phyloP scores from a whole-genome alignment of 2,797 vertebrate species.

The Iguana delicatissima region DNA sequence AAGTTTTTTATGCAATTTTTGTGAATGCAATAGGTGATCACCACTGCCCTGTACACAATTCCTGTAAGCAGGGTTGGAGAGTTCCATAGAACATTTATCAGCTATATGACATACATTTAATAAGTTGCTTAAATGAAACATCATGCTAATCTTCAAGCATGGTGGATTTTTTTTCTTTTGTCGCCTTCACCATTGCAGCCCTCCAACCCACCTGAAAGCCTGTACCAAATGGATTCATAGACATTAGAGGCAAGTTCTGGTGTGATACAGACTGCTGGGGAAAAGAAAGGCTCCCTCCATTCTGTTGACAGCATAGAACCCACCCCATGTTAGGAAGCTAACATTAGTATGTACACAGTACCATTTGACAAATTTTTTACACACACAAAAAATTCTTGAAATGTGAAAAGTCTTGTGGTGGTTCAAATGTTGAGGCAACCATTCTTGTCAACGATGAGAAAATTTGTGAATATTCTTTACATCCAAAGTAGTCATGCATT shows the following conservation, averaged over 20 bases:
- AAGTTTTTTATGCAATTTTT: neutral
- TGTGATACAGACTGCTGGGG: neutral
- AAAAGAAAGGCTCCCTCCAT: neutral
- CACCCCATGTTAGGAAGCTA: neutral
- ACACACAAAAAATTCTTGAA: too few relatives aligned
- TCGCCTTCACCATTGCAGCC: neutral
- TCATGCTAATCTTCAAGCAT: neutral
- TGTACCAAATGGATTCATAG: neutral
- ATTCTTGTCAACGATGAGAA: neutral
- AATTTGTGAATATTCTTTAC: too few relatives aligned
- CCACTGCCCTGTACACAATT: neutral
- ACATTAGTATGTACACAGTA: too few relatives aligned
- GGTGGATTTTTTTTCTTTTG: neutral
- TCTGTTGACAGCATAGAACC: neutral
- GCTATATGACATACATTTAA: neutral
- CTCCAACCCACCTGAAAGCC: neutral
- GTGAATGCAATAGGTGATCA: neutral
- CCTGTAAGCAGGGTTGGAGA: neutral
- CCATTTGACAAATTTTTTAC: too few relatives aligned
- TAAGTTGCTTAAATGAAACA: neutral
- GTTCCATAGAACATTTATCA: neutral
- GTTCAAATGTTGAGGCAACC: too few relatives aligned
- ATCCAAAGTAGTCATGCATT: neutral
- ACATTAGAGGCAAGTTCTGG: neutral
- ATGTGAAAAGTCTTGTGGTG: too few relatives aligned